Base-by-base conservation (phyloP, 2,113 vertebrate species). In the Trichomycterus rosablanca region DNA sequence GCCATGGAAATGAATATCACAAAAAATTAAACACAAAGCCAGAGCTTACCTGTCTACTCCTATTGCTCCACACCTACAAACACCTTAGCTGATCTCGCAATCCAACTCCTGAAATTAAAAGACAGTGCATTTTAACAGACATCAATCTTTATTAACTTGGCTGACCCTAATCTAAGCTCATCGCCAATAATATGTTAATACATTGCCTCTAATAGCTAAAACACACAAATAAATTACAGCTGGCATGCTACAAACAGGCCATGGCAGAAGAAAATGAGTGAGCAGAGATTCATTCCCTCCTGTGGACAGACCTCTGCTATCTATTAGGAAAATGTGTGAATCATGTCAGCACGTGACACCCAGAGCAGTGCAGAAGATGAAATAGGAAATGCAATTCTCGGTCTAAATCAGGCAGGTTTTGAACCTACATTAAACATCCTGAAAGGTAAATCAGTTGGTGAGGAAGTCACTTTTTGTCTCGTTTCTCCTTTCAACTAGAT, bases 301-400 rank as follows among this genome's bases (percentile, higher is more conserved):
- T 23, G 20, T 22, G 7, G 18, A 18, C 34, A 32, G n/a, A 5
- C 34, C 30, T 26, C 32, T 23, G 7, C 42, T 24, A 45, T 56
- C 42, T 14, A 22, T 55, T 55, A 40, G 10, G 34, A 15, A 55
- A 39, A 55, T 55, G 52, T 39, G 19, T n/a, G 37, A 56, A 56
- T 22, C 12, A 7, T 10, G 10, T 12, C 16, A 51, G 32, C 34
- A 24, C 16, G 4, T 15, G 53, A 56, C 37, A 40, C 20, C 37
- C 53, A 56, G n/a, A 26, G 37, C 37, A 16, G n/a, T 24, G 37
- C 12, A 24, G 37, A 15, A 26, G 35, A 24, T n/a, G 53, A 39
- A 6, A 15, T 12, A 40, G 37, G n/a, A 12, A 15, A 26, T 14
- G n/a, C 53, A 55, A 40, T 18, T 35, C 12, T 23, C n/a, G n/a